These are phyloP conservation scores for Mormyrus proboscirostris DNA, from an alignment of 2,797 vertebrate genomes.

Conservation along the genomic window DNA sequence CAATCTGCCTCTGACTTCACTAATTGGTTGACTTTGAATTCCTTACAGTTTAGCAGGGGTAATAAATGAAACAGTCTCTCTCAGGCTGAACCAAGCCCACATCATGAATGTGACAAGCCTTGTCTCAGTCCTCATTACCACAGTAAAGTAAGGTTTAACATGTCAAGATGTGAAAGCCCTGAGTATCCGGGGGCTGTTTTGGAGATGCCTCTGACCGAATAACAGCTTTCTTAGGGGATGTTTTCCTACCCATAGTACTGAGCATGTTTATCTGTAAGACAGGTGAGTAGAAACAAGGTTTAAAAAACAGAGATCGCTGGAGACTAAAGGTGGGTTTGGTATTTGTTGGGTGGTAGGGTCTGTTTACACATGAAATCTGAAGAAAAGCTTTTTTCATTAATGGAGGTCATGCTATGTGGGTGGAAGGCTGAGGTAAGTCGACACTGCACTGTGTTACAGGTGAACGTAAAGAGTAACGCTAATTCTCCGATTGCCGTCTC, in stretches of 20 bases:
- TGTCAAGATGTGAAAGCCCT: background rate
- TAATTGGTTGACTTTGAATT: slow-evolving; percentile 6
- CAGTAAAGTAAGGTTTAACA: background rate
- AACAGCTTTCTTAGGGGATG: background rate
- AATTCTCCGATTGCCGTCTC: slow-evolving; percentile 33
- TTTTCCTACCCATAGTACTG: background rate
- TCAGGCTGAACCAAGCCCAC: slow-evolving; percentile 2
- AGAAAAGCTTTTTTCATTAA: slow-evolving; percentile 10
- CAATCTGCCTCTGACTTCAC: slow-evolving; percentile 9
- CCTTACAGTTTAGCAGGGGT: background rate
- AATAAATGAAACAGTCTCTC: slow-evolving; percentile 3
- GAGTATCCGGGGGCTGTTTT: background rate
- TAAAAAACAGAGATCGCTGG: background rate
- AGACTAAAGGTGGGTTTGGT: background rate
- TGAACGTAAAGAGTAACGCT: slow-evolving; percentile 29
- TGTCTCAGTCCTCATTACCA: slow-evolving; percentile 11
- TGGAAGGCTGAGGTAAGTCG: slow-evolving; percentile 15
- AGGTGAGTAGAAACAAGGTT: background rate
- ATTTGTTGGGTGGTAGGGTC: background rate
- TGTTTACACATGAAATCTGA: slow-evolving; percentile 15
- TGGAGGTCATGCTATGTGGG: slow-evolving; percentile 33
- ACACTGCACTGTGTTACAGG: slow-evolving; percentile 28
- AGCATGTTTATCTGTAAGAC: background rate
- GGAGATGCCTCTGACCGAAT: background rate
- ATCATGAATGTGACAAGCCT: background rate